phyloP scores from a whole-genome alignment of 92 coral and sea anemone genomes.

The Chrysogorgia sp. region DNA sequence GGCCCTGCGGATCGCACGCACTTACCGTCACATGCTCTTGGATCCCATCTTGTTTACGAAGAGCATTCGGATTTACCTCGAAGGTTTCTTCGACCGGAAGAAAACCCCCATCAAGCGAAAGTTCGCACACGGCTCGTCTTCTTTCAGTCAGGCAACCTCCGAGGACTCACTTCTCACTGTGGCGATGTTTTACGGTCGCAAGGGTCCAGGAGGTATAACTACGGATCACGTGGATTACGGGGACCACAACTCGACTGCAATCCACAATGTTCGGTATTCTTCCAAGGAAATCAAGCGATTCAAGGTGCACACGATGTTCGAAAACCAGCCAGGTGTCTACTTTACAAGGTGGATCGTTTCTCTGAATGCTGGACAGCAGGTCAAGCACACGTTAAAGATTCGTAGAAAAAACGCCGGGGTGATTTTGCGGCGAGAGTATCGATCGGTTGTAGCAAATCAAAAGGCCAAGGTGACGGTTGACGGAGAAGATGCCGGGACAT shows the following conservation, averaged over 20 bases:
- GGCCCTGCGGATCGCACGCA: neutral
- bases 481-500: neutral
- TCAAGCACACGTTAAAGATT: slow-evolving; percentile 2
- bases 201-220: slow-evolving; percentile 11
- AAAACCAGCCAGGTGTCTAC: slow-evolving; percentile 15
- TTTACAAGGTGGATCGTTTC: slow-evolving; percentile 2
- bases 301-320: neutral
- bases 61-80: slow-evolving; percentile 21
- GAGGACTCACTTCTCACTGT: slow-evolving; percentile 27
- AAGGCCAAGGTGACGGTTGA: slow-evolving; percentile 19
- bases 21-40: slow-evolving; percentile 5
- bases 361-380: slow-evolving; percentile 20
- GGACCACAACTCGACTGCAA: neutral
- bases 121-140: neutral
- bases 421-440: slow-evolving; percentile 23
- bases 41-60: slow-evolving; percentile 28
- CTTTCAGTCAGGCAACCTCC: slow-evolving; percentile 13
- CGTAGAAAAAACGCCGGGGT: slow-evolving; percentile 5
- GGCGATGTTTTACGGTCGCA: slow-evolving; percentile 11
- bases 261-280: too few relatives aligned
- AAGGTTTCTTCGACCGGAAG: neutral
- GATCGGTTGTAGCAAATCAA: slow-evolving; percentile 16
- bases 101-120: neutral
- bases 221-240: slow-evolving; percentile 18
- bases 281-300: neutral